phyloP scores from a whole-genome alignment of 1,140 invertebrate species.

The Drosophila asahinai region DNA sequence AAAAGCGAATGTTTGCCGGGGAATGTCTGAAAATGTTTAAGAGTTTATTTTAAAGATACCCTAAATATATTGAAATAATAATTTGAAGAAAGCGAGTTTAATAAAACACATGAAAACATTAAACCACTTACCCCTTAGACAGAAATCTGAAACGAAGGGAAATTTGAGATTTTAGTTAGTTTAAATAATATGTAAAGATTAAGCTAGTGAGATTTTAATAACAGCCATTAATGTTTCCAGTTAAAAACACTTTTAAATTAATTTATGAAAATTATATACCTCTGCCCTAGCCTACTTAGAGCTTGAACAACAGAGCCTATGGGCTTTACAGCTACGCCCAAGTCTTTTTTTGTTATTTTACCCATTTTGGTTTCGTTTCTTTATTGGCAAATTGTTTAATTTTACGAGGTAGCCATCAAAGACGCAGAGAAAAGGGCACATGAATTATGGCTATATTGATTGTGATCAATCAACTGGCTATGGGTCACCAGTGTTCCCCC shows the following conservation, averaged over 20 bases:
- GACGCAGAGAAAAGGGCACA: slow-evolving; percentile 11
- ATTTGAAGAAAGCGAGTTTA: background rate
- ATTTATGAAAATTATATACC: slow-evolving; percentile 24
- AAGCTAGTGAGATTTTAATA: background rate
- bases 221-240: background rate
- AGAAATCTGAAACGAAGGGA: slow-evolving; percentile 1
- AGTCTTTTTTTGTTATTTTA: slow-evolving; percentile 8
- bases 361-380: slow-evolving; percentile 18
- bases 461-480: slow-evolving; percentile 64
- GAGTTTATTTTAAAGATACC: background rate
- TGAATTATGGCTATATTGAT: slow-evolving; percentile 58
- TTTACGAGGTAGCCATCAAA: slow-evolving; percentile 50
- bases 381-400: slow-evolving; percentile 45
- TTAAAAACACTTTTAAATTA: slow-evolving; percentile 6
- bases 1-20: background rate
- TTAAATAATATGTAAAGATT: background rate
- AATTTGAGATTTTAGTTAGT: background rate
- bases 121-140: background rate
- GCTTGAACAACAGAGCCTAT: slow-evolving; percentile 5
- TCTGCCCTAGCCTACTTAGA: background rate
- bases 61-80: background rate
- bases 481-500: slow-evolving; percentile 30
- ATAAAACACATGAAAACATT: background rate
- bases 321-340: slow-evolving; percentile 13
- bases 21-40: background rate